Evolutionary conservation across 2,113 vertebrate genomes (phyloP), one percentile per base, ranked within the genome.

Genomic region (Myxocyprinus asiaticus): DNA sequence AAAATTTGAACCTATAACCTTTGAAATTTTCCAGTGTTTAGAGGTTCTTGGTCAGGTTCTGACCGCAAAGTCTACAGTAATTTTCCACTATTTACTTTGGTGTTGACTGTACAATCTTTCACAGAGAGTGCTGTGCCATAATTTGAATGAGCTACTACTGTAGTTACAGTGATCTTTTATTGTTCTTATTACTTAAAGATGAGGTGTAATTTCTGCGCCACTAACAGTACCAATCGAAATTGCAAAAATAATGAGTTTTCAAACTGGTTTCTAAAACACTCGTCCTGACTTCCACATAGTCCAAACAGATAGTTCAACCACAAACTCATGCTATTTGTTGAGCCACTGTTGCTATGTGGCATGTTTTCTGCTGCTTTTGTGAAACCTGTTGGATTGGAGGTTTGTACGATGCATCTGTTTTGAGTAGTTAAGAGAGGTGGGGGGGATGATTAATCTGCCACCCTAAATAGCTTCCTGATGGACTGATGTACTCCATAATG

Each of bases 371-470:
- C 14, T 71, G 56, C 69, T 72, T 72, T 72, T 7, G 43, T 17
- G 3, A 59, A 72, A 72, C 53, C 55, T 59, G 42, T 56, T 71
- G 14, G 8, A 71, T 56, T 55, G 43, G 9, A 72, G 8, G 45
- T 11, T n/a, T 72, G 43, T 14, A 59, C 42, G 6, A 22, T 59
- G 44, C 43, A 59, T 43, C 33, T 81, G 59, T 56, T 55, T 59
- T 76, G 48, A 71, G 42, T 81, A 67, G 76, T 62, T 59, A 65
- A 83, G 1, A 58, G 72, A 83, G 66, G 71, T 33, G 71, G 61
- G n/a, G 75, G 82, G 47, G 22, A n/a, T 61, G n/a, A 73, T 59
- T 59, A 73, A 73, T 73, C 55, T 59, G 42, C 43, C 70, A 61
- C n/a, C n/a, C 43, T 12, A 59, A 72, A 72, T 72, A 47, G 43